Conservation (phyloP, 2,888 invertebrate species). For the Latheticus oryzae region DNA sequence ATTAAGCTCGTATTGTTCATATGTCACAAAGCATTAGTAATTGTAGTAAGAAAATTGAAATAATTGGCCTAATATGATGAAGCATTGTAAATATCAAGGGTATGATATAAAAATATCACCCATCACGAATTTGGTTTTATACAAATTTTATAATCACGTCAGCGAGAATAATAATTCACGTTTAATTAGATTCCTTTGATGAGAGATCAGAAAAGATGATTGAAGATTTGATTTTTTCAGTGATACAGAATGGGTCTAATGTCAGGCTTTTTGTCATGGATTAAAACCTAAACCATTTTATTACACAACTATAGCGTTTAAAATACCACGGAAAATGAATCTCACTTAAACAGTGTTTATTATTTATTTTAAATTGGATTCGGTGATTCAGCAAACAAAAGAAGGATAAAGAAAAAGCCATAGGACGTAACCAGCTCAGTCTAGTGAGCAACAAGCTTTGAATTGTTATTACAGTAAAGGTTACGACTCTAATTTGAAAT, state of each 20-base stretch:
- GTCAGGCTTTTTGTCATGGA: too few relatives aligned
- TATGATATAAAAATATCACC: conserved; percentile 20
- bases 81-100: conserved; percentile 25
- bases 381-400: neutral
- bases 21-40: conserved; percentile 6
- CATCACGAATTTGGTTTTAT: conserved; percentile 22
- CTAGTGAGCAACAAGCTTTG: neutral
- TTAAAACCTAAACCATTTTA: conserved; percentile 3
- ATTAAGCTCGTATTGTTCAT: conserved; percentile 15
- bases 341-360: too few relatives aligned
- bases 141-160: conserved; percentile 7
- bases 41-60: conserved; percentile 6
- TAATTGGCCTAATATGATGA: conserved; percentile 3
- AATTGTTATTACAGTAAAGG: conserved; percentile 11
- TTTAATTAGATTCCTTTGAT: neutral
- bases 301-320: conserved; percentile 11
- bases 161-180: neutral
- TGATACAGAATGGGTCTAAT: too few relatives aligned
- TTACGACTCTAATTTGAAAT: conserved; percentile 17
- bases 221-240: too few relatives aligned
- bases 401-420: conserved; percentile 17
- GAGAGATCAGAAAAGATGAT: too few relatives aligned
- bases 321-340: conserved; percentile 9
- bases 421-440: conserved; percentile 7
- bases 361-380: conserved; percentile 1